A percentile compares a stretch with the other conserved stretches of the same genome.
Conservation (phyloP, 2,888 invertebrate genomes). For the Tiphia femorata region DNA sequence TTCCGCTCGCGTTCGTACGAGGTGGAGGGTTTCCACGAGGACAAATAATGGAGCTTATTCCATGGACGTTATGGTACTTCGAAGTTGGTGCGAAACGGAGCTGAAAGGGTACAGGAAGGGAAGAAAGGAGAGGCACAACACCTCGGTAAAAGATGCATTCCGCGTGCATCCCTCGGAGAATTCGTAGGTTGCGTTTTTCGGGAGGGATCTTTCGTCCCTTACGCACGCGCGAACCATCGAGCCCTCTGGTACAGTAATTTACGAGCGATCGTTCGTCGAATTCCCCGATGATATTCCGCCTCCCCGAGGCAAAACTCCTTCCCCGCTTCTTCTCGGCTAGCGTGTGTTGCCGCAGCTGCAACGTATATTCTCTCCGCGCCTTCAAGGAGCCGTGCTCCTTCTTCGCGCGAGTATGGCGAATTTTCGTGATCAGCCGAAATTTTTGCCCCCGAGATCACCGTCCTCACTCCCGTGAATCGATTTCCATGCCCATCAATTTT, state of each 20-base stretch:
- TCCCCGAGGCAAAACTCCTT: conserved; percentile 37
- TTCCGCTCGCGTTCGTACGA: too few relatives aligned
- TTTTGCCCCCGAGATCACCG: too few relatives aligned
- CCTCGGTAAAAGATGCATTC: too few relatives aligned
- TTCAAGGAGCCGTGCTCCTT: too few relatives aligned
- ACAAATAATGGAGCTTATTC: too few relatives aligned
- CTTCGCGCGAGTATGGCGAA: too few relatives aligned
- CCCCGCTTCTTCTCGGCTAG: conserved; percentile 6
- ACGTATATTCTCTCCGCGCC: conserved; percentile 30
- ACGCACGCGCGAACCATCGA: conserved; percentile 12
- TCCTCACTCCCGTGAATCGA: too few relatives aligned
- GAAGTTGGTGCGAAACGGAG: too few relatives aligned
- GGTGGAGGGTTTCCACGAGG: too few relatives aligned
- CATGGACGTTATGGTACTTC: too few relatives aligned
- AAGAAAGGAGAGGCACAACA: conserved; percentile 20
- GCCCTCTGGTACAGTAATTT: conserved; percentile 50
- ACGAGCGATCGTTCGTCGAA: conserved; percentile 59
- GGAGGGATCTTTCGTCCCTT: conserved; percentile 4
- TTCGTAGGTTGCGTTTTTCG: conserved; percentile 37
- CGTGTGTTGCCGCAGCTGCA: conserved; percentile 40
- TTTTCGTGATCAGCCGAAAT: too few relatives aligned
- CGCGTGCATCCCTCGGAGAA: conserved; percentile 31
- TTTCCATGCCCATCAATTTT: too few relatives aligned
- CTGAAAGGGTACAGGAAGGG: conserved; percentile 8
- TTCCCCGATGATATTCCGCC: conserved; percentile 55